Base-by-base conservation (phyloP, 2,888 invertebrate species). In the Meliscaeva auricollis region DNA sequence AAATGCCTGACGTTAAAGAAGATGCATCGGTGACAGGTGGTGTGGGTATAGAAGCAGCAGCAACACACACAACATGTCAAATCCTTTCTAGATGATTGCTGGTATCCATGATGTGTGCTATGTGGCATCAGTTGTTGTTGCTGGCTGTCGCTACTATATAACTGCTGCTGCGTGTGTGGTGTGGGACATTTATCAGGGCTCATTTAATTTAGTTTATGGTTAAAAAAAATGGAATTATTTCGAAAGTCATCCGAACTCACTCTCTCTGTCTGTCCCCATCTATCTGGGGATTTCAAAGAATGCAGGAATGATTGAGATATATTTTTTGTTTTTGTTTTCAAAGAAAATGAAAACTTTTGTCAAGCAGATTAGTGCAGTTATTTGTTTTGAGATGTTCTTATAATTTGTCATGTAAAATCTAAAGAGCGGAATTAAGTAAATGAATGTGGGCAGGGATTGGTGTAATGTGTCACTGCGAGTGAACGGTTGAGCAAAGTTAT, bases 11-110 rank as follows among this genome's bases (percentile, higher is more conserved):
- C 85, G 50, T 81, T 81, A 85, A 84, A 73, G 85, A 85, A 85
- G 85, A 85, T 76, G 64, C 85, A 85, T 85, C 76, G 85, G 56
- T 81, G 85, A 85, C 85, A 85, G 85, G 85, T 85, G 85, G 81
- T 85, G 85, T 76, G 80, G 60, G 80, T 81, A 48, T 72, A 70
- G 60, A 38, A 3, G 9, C 13, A 38, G n/a, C 9, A 13, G 13
- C 38, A 38, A 58, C 13, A 26, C 6, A 54, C 54, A 58, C 35
- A 38, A 20, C 75, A 79, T 84, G 80, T 79, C 80, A 84, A 74
- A 84, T 85, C 81, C 85, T 85, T 81, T 85, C 76, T 85, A 69
- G 81, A 85, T 81, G 85, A 85, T 85, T 76, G 73, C 81, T 70
- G 30, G 68, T n/a, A 44, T 74, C 72, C 32, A 68, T 60, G 76